Conservation (phyloP, 2,797 vertebrate genomes). For the Enteromius trimaculatus region DNA sequence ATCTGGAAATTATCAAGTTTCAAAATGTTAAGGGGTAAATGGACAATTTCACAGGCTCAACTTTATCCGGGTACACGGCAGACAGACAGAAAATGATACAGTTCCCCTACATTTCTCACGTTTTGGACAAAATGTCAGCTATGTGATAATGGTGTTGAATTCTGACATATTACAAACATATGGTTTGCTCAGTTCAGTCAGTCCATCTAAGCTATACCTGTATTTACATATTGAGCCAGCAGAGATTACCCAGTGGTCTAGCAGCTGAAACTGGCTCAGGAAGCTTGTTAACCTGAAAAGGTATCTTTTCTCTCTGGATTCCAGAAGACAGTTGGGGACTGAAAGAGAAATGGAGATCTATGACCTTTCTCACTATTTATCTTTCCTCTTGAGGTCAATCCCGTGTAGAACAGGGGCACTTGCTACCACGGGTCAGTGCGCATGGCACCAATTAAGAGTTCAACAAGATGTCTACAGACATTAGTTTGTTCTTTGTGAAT, state of each 20-base stretch:
- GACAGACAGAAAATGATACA: slow-evolving; percentile 42
- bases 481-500: slow-evolving; percentile 54
- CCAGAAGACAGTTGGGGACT: slow-evolving; percentile 55
- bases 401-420: slow-evolving; percentile 56
- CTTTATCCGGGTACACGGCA: slow-evolving; percentile 50
- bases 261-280: slow-evolving; percentile 44
- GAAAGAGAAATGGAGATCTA: slow-evolving; percentile 60
- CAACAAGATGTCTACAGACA: slow-evolving; percentile 58
- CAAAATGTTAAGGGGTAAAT: slow-evolving; percentile 49
- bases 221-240: slow-evolving; percentile 1
- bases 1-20: slow-evolving; percentile 58
- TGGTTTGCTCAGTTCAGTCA: slow-evolving; percentile 3
- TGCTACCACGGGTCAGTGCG: slow-evolving; percentile 62
- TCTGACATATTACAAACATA: neutral
- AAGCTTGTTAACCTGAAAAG: slow-evolving; percentile 41
- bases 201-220: neutral
- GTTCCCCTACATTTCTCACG: slow-evolving; percentile 16
- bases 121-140: neutral
- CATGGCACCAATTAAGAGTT: slow-evolving; percentile 53
- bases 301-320: slow-evolving; percentile 47
- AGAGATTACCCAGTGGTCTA: neutral
- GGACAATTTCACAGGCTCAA: slow-evolving; percentile 47
- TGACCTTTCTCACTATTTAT: slow-evolving; percentile 57
- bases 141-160: neutral
- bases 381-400: slow-evolving; percentile 55